Evolutionary conservation across 2,113 vertebrate genomes (phyloP), one percentile per base, ranked within the genome.

Genomic region (Charadrius vociferus): DNA sequence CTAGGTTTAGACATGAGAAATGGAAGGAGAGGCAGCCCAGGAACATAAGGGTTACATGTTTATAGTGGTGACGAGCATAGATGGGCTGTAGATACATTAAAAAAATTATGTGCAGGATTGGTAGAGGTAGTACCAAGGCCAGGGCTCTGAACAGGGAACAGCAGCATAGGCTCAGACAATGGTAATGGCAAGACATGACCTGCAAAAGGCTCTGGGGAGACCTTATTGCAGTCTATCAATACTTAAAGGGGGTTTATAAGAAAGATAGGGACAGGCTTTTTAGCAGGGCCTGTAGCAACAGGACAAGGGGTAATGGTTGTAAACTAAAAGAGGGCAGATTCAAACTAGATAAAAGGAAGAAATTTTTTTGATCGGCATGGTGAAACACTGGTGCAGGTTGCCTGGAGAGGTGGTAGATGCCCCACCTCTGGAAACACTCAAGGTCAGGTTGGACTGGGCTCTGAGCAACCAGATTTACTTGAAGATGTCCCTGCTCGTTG

Each of bases 101-200:
- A 61, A 77, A 86, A 65, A 65, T 30, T 37, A 45, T 32, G 5
- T 88, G 6, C 39, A 14, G 20, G 49, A 23, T 32, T 79, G 55
- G 41, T 47, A 63, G 68, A 84, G 8, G 45, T 77, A 90, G 50
- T 19, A 55, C 8, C 18, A 73, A 73, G 53, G 11, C 17, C 47
- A 86, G 41, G 37, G 24, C 74, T 59, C 37, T 82, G 53, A 88
- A 49, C 24, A 50, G 43, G 32, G 36, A 65, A 59, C 16, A 56
- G 36, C 43, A 88, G 20, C 39, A 73, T 39, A 85, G 66, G 14
- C 36, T 89, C 36, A 73, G 58, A 23, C 36, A 39, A 21, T 55
- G 16, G 14, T 74, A 24, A 30, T 62, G 39, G 45, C 0, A 1
- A 83, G 53, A 70, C 10, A 41, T 0, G 4, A 74, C 11, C 27